A percentile compares a stretch with the other conserved stretches of the same genome.
Evolutionary conservation across 64 coral and sea anemone genomes (phyloP).

Genomic region (Pocillopora verrucosa): DNA sequence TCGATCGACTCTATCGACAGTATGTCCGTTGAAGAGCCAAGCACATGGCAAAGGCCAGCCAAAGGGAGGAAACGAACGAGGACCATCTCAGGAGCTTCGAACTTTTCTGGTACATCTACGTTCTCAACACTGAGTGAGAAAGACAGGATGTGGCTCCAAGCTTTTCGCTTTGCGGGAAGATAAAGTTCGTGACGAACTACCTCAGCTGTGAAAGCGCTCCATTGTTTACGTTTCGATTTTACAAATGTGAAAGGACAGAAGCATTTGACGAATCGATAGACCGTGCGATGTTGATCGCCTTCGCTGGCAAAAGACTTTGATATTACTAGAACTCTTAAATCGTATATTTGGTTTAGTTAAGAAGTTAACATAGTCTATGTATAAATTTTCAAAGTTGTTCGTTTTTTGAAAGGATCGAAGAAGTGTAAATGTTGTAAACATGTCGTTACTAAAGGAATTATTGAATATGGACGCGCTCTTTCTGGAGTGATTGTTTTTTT

Average conservation of each 20-base stretch:
- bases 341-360: neutral
- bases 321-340: neutral
- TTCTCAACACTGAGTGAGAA: conserved; percentile 79
- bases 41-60: conserved; percentile 79
- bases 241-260: conserved; percentile 16
- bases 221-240: conserved; percentile 7
- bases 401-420: neutral
- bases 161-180: conserved; percentile 83
- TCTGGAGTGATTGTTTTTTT: neutral
- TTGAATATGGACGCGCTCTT: neutral
- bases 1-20: conserved; percentile 77
- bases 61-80: conserved; percentile 77
- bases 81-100: conserved; percentile 87
- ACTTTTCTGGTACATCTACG: conserved; percentile 87
- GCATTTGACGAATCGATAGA: neutral
- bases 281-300: neutral
- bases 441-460: neutral
- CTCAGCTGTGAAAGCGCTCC: neutral
- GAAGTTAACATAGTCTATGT: neutral
- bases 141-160: conserved; percentile 84
- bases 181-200: neutral
- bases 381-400: neutral
- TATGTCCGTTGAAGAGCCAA: conserved; percentile 77
- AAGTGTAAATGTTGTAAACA: conserved; percentile 26
- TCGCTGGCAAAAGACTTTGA: conserved; percentile 18